These are phyloP conservation scores for Enteromius anoplus DNA, from an alignment of 2,797 vertebrate species.

Conservation along the genomic window DNA sequence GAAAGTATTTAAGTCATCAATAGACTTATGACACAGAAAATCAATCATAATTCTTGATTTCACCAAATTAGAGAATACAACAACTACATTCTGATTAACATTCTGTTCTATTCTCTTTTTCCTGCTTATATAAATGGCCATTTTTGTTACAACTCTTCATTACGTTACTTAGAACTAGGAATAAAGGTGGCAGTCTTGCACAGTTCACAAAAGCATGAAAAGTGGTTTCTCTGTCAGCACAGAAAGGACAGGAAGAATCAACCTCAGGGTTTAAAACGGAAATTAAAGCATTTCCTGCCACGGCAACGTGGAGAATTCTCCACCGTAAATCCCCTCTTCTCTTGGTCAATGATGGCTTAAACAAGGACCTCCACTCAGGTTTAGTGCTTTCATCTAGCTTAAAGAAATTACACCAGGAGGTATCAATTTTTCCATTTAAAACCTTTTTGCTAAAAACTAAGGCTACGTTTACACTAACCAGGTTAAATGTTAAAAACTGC, in stretches of 20 bases:
- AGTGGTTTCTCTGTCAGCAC: background rate
- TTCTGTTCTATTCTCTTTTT: background rate
- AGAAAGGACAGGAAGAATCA: background rate
- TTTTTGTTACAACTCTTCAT: background rate
- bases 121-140: background rate
- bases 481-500: too few relatives aligned
- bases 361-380: background rate
- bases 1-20: background rate
- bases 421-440: background rate
- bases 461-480: too few relatives aligned
- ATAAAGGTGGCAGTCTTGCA: background rate
- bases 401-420: background rate
- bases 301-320: background rate
- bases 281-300: background rate
- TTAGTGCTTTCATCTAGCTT: background rate
- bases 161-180: background rate
- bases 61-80: background rate
- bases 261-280: background rate
- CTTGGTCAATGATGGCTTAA: background rate
- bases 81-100: background rate
- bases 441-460: background rate
- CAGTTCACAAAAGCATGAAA: background rate
- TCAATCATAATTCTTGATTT: background rate
- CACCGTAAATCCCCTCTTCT: background rate
- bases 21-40: background rate